Conservation (phyloP, 2,797 vertebrate species). For the Bufotes viridis region DNA sequence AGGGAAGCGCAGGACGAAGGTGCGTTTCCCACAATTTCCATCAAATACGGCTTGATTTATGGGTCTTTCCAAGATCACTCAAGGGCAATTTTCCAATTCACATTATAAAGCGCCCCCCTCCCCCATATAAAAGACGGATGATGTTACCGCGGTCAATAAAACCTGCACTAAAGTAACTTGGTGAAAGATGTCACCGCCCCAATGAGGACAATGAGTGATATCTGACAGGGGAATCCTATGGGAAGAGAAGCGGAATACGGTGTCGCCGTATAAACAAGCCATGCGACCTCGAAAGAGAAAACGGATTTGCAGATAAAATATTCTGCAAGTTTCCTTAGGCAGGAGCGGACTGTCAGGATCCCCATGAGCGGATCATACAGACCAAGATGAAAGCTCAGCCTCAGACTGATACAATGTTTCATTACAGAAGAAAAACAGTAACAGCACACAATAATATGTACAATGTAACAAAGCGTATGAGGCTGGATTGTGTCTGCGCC, state of each 20-base stretch:
- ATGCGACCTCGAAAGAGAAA: background rate
- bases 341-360: no score
- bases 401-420: no score
- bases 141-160: background rate
- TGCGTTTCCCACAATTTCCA: background rate
- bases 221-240: background rate
- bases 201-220: background rate
- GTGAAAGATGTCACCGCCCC: background rate
- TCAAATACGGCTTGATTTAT: conserved; percentile 43
- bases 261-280: no score
- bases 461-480: no score
- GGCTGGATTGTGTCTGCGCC: background rate
- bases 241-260: background rate
- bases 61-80: conserved; percentile 35
- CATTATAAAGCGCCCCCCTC: background rate
- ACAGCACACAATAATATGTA: no score
- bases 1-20: background rate
- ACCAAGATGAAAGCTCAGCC: no score
- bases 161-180: background rate
- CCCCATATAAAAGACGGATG: background rate
- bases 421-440: no score
- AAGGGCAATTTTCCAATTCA: conserved; percentile 34
- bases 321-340: no score
- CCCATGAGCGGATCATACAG: no score
- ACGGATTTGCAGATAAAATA: background rate